Evolutionary conservation across 2,797 vertebrate species (phyloP).

Genomic region (Molossus molossus): DNA sequence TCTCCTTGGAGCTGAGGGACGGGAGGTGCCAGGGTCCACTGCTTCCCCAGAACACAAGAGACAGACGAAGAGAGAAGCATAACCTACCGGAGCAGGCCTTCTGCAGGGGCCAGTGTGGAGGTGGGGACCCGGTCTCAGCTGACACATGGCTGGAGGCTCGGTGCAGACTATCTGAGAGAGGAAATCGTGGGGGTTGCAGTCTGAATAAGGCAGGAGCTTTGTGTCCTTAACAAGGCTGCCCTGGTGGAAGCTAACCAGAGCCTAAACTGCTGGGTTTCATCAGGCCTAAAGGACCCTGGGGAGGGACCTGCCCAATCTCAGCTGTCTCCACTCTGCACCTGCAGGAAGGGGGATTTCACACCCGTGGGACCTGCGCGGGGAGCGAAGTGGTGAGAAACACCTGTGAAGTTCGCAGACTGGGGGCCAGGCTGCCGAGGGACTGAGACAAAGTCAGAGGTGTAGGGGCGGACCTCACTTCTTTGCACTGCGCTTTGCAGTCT

Average conservation of each 20-base stretch:
- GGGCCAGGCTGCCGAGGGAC: background rate
- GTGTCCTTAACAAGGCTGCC: too few species aligned
- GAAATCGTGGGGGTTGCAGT: background rate
- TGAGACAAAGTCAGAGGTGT: background rate
- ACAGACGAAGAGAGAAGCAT: accelerated
- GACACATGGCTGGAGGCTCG: background rate
- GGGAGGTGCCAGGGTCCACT: accelerated
- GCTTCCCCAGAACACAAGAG: background rate
- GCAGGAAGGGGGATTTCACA: background rate
- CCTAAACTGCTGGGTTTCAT: background rate
- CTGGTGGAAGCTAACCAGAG: too few species aligned
- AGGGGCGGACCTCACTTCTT: background rate
- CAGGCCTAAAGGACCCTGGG: background rate
- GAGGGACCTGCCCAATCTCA: background rate
- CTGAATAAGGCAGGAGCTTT: accelerated
- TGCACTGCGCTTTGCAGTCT: background rate
- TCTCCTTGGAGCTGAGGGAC: background rate
- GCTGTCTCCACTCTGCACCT: background rate
- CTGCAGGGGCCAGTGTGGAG: too few species aligned
- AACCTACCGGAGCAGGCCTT: background rate
- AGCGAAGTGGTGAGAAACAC: background rate
- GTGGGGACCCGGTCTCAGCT: accelerated
- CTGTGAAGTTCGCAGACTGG: background rate
- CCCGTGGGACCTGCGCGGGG: too few species aligned
- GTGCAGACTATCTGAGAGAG: background rate